These are phyloP conservation scores for Meriones psammophilus DNA, from an alignment of 2,797 vertebrate genomes.

Conservation along the genomic window DNA sequence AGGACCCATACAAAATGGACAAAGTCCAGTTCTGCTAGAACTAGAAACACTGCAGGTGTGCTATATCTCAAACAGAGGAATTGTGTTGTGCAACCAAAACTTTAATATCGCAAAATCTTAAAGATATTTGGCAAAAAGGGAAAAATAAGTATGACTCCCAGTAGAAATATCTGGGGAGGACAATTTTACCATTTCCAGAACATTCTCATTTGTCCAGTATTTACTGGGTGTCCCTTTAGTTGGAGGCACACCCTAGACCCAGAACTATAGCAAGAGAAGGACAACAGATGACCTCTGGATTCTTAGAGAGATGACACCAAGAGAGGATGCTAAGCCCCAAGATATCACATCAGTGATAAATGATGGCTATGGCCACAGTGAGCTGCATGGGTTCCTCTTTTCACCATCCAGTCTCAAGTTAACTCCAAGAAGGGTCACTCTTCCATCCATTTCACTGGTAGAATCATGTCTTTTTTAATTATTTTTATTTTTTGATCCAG, in stretches of 20 bases:
- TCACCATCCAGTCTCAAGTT: neutral
- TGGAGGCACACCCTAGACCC: neutral
- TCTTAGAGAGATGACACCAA: neutral
- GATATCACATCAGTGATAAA: neutral
- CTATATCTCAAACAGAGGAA: neutral
- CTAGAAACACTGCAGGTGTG: neutral
- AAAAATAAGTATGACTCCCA: neutral
- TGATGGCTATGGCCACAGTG: fast-evolving
- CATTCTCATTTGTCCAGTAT: neutral
- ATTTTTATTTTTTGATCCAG: slow-evolving; percentile 36
- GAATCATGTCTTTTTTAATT: neutral
- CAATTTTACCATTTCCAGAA: neutral
- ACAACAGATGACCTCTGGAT: neutral
- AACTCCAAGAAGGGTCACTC: neutral
- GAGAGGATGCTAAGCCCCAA: neutral
- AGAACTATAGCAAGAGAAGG: neutral
- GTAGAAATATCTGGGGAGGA: slow-evolving; percentile 6
- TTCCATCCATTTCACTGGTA: slow-evolving; percentile 6
- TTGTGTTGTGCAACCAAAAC: neutral
- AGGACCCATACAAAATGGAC: neutral
- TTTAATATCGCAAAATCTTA: slow-evolving; percentile 28
- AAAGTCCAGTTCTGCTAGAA: slow-evolving; percentile 36
- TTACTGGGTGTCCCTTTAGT: neutral
- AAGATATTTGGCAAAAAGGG: neutral
- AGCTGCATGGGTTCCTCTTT: neutral